Percentiles rank a stretch among this genome's conserved stretches.
Evolutionary conservation across 2,797 vertebrate species (phyloP).

Genomic region (Nothura maculosa): DNA sequence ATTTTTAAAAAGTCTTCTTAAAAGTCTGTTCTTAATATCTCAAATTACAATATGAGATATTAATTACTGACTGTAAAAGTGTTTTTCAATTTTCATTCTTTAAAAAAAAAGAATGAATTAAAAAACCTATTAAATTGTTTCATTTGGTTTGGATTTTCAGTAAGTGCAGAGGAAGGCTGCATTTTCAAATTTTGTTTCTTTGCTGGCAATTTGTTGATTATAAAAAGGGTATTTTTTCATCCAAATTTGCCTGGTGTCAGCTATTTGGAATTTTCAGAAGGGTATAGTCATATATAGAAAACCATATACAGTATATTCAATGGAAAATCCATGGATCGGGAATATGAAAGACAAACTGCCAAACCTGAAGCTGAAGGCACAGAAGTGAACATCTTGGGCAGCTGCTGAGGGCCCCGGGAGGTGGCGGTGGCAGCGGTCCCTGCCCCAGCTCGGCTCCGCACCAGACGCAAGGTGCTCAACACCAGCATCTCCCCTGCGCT

Average conservation of each 20-base stretch:
- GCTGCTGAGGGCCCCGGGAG: rapidly evolving
- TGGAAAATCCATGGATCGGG: neutral
- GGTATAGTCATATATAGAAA: neutral
- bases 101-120: neutral
- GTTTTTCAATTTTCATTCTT: neutral
- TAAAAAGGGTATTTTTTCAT: neutral
- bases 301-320: neutral
- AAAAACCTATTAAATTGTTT: neutral
- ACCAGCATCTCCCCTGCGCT: neutral
- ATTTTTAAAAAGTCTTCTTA: neutral
- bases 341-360: rapidly evolving
- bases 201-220: neutral
- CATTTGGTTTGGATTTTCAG: neutral
- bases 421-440: rapidly evolving
- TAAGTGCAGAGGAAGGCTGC: neutral
- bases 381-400: neutral
- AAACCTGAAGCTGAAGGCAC: neutral
- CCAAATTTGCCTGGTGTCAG: neutral
- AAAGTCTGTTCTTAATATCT: neutral
- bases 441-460: neutral
- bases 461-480: neutral
- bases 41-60: neutral
- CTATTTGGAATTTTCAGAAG: neutral
- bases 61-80: neutral
- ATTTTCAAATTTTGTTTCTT: neutral